Conservation (phyloP, 2,797 vertebrate genomes). For the Centropyge bicolor region DNA sequence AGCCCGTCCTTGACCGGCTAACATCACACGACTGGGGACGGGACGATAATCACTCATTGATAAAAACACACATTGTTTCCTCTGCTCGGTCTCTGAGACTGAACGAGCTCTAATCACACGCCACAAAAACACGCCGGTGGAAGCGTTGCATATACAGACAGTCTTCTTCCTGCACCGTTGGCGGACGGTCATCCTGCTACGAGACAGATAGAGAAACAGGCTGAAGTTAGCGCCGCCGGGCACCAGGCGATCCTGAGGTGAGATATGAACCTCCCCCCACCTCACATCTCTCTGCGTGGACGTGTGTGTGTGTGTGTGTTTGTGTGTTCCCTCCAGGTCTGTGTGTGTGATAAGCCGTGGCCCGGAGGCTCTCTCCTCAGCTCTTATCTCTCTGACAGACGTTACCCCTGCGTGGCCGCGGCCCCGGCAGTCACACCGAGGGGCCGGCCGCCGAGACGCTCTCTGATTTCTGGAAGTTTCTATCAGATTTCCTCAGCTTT, state of each 20-base stretch:
- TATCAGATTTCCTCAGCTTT: constrained; percentile 52
- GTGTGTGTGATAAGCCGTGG: constrained; percentile 64
- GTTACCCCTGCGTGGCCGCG: constrained; percentile 29
- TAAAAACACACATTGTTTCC: background rate
- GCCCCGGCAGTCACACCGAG: constrained; percentile 41
- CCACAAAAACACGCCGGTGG: background rate
- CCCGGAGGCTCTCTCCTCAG: constrained; percentile 54
- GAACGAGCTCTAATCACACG: background rate
- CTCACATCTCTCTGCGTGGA: constrained; percentile 46
- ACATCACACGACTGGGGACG: background rate
- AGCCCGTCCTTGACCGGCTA: background rate
- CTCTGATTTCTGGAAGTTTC: constrained; percentile 37
- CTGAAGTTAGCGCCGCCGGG: constrained; percentile 34
- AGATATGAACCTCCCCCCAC: constrained; percentile 55
- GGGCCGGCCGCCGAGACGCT: background rate
- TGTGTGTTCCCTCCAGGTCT: constrained; percentile 54
- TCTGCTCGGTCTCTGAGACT: background rate
- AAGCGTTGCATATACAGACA: constrained; percentile 5
- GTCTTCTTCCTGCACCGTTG: background rate
- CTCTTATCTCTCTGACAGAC: constrained; percentile 75
- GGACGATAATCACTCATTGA: constrained; percentile 19
- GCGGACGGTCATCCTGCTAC: constrained; percentile 52
- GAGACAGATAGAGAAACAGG: constrained; percentile 54
- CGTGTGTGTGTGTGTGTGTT: constrained; percentile 17
- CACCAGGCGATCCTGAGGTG: constrained; percentile 41